Percentiles rank a stretch among this genome's conserved stretches.
These are phyloP conservation scores for Larimichthys polyactis DNA, from an alignment of 2,113 vertebrate genomes.

Conservation along the genomic window DNA sequence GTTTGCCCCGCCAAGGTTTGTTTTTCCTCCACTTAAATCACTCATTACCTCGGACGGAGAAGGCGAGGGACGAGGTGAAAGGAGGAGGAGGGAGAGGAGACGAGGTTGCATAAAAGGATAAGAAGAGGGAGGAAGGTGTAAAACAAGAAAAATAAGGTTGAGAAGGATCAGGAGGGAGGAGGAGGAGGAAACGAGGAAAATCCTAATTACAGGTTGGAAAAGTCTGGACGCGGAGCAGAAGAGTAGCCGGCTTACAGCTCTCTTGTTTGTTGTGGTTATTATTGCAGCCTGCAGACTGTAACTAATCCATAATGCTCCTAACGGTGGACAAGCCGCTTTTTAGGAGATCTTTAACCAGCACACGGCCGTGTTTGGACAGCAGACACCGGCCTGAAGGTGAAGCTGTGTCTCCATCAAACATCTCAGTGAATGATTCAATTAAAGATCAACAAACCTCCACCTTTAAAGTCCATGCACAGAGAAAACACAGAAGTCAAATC, in stretches of 20 bases:
- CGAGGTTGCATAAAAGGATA: not conserved
- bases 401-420: too few relatives aligned
- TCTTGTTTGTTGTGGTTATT: conserved; percentile 70
- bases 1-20: conserved; percentile 68
- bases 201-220: conserved; percentile 63
- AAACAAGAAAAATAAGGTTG: not conserved
- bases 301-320: conserved; percentile 69
- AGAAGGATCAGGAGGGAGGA: conserved; percentile 1
- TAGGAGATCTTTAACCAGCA: conserved; percentile 44
- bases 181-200: conserved; percentile 32
- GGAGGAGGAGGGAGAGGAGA: conserved; percentile 2
- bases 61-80: conserved; percentile 22
- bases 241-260: conserved; percentile 35
- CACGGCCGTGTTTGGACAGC: not conserved
- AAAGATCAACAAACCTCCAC: too few relatives aligned
- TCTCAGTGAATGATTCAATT: too few relatives aligned
- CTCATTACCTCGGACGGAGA: conserved; percentile 45
- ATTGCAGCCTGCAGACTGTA: conserved; percentile 63
- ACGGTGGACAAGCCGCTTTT: conserved; percentile 58
- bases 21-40: conserved; percentile 62
- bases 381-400: not conserved
- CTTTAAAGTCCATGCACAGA: too few relatives aligned
- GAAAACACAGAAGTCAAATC: too few relatives aligned
- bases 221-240: conserved; percentile 41
- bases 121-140: not conserved